Evolutionary conservation across 1,140 invertebrate species (phyloP), one percentile per base, ranked within the genome.

Genomic region (Drosophila asahinai): DNA sequence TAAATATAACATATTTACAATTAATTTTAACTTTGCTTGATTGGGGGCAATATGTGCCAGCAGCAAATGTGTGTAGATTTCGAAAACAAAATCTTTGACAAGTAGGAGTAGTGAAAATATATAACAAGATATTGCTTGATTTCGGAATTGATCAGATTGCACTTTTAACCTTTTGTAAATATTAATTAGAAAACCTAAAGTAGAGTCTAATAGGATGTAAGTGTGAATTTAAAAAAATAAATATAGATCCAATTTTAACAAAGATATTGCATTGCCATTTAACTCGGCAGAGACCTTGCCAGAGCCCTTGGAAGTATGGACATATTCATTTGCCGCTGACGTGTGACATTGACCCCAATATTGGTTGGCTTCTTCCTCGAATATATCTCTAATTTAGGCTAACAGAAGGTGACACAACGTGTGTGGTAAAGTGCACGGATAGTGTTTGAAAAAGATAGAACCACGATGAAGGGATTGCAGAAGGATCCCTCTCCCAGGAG

Each of bases 1-100:
- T 80, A 75, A 77, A 67, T 52, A 83, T 84, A 87, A 87, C 77
- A 87, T 87, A 87, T 87, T 66, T 87, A 87, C 84, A 87, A 73
- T 70, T 75, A 70, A 60, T 27, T 61, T 51, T 72, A 73, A 51
- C 45, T 19, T 72, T 73, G 63, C 63, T 36, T 36, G 49, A 67
- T 52, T 49, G 36, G 62, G 62, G 67, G 63, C 63, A 71, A 54
- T 38, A 17, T 9, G 12, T 19, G 30, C 40, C 67, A 67, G 67
- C 62, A 47, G 67, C 67, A 65, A 47, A 54, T 54, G 62, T 40
- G 8, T 22, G 19, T 22, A 38, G 47, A 36, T 30, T 11, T 66
- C 54, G 48, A 66, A 66, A 66, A 70, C 38, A 54, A 65, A 42
- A 65, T 38, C 27, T 48, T 52, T 66, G 40, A 43, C 5, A 57